Percentiles rank a stretch among this genome's conserved stretches.
These are phyloP conservation scores for Camponotus pennsylvanicus DNA, from an alignment of 1,140 invertebrate species.

Conservation along the genomic window DNA sequence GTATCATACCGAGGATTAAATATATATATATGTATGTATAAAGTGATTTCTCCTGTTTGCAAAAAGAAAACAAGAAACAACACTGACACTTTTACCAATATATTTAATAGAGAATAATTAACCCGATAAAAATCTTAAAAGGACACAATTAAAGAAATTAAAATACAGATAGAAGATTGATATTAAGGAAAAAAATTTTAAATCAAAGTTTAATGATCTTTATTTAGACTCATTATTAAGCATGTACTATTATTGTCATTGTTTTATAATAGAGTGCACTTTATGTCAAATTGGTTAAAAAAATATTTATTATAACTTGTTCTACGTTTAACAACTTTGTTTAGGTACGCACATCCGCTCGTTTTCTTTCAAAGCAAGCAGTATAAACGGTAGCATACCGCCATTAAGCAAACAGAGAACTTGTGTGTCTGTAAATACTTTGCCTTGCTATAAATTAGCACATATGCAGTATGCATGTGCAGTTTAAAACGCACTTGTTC, in stretches of 20 bases:
- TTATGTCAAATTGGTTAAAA: not conserved
- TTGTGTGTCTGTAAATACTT: conserved; percentile 57
- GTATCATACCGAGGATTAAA: not conserved
- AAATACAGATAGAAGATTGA: not conserved
- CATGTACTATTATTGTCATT: not conserved
- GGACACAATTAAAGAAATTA: not conserved
- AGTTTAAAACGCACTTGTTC: not conserved
- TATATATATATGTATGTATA: conserved; percentile 42
- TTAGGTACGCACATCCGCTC: conserved; percentile 62
- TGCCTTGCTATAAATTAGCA: conserved; percentile 50
- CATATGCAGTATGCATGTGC: not conserved
- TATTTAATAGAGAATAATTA: conserved; percentile 20
- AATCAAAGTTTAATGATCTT: not conserved
- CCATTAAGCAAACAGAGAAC: conserved; percentile 37
- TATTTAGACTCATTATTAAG: not conserved
- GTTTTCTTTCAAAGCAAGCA: conserved; percentile 58
- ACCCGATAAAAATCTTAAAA: not conserved
- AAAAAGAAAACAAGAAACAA: conserved; percentile 7
- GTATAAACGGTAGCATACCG: conserved; percentile 53
- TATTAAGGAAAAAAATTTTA: not conserved
- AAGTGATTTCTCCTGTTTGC: conserved; percentile 38
- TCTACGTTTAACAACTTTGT: conserved; percentile 35
- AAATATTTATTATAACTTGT: conserved; percentile 17
- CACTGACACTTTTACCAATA: conserved; percentile 9
- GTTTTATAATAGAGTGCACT: not conserved